These are phyloP conservation scores for Drosophila buzzatii DNA, from an alignment of 2,888 invertebrate genomes.

Conservation along the genomic window DNA sequence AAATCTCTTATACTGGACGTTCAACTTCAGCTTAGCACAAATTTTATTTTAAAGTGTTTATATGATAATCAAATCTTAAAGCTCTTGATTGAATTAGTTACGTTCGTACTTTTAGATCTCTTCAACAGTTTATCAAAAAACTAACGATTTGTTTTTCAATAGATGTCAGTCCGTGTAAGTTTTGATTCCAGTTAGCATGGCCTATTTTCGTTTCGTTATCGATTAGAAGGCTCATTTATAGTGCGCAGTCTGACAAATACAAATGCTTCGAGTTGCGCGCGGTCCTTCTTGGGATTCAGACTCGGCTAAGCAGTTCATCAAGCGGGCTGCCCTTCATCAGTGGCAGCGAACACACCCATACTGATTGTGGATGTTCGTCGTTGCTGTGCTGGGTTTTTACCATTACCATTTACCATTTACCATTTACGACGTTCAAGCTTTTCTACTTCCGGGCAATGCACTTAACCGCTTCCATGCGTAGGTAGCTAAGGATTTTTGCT, in stretches of 20 bases:
- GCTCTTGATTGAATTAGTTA: too few species aligned
- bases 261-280: constrained; percentile 43
- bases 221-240: constrained; percentile 66
- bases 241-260: constrained; percentile 60
- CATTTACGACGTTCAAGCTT: constrained; percentile 48
- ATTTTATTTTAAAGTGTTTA: too few species aligned
- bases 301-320: constrained; percentile 52
- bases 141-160: too few species aligned
- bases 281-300: constrained; percentile 7
- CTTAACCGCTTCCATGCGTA: constrained; percentile 68
- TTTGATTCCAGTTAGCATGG: constrained; percentile 5
- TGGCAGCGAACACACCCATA: constrained; percentile 27
- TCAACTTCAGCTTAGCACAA: background rate
- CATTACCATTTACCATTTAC: constrained; percentile 41
- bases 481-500: constrained; percentile 62
- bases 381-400: constrained; percentile 37
- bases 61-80: too few species aligned
- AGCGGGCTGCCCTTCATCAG: constrained; percentile 40
- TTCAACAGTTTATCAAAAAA: too few species aligned
- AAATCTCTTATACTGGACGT: background rate
- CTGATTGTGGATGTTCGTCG: constrained; percentile 26
- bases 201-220: constrained; percentile 59
- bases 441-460: constrained; percentile 71
- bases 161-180: background rate
- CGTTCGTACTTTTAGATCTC: too few species aligned